Conservation (phyloP, 2,888 invertebrate genomes). For the Diplazon laetatorius region DNA sequence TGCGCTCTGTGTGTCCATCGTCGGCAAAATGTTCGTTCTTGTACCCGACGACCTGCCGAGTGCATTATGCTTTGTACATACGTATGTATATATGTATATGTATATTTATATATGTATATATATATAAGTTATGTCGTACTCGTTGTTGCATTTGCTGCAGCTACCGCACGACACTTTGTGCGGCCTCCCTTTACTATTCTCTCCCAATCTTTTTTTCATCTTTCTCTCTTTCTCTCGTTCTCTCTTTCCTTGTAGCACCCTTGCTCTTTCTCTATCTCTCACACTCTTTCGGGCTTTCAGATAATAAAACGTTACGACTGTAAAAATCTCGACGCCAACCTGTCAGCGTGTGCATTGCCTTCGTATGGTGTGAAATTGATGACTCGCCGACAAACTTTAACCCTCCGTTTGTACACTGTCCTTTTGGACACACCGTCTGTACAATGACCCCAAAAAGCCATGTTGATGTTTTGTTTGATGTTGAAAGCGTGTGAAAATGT, state of each 20-base stretch:
- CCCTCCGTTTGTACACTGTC: no score
- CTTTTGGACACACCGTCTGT: no score
- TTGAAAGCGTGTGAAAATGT: no score
- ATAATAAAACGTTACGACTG: slow-evolving; percentile 35
- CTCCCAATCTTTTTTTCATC: slow-evolving; percentile 19
- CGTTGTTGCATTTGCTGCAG: neutral
- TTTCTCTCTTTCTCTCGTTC: no score
- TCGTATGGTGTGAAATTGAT: neutral
- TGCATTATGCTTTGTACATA: slow-evolving; percentile 12
- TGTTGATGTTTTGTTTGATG: no score
- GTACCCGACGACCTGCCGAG: slow-evolving; percentile 38
- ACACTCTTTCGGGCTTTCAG: neutral
- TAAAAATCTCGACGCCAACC: neutral
- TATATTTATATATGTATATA: slow-evolving; percentile 10
- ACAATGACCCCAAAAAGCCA: no score
- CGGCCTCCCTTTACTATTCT: slow-evolving; percentile 47
- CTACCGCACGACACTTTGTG: slow-evolving; percentile 55
- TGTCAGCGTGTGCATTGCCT: neutral
- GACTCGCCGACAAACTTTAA: no score
- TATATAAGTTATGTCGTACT: slow-evolving; percentile 16
- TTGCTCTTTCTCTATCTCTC: no score
- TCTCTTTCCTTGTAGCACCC: no score
- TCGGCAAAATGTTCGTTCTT: slow-evolving; percentile 43
- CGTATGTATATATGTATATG: neutral
- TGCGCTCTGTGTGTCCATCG: slow-evolving; percentile 50